Evolutionary conservation across 2,113 vertebrate species (phyloP).

Genomic region (Ictidomys tridecemlineatus): DNA sequence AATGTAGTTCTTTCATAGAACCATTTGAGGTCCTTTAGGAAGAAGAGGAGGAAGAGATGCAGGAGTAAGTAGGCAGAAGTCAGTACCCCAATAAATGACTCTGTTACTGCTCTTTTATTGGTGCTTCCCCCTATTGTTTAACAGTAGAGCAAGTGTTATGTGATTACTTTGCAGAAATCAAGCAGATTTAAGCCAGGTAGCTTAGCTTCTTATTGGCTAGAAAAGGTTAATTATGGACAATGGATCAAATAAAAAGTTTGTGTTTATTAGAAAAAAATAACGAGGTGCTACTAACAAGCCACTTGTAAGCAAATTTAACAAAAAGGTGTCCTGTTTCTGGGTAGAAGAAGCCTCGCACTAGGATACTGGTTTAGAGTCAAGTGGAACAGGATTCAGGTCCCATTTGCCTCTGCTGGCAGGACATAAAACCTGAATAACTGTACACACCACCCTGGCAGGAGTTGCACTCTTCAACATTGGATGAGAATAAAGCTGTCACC

Average conservation of each 20-base stretch:
- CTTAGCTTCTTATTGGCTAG: background rate
- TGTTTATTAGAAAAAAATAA: background rate
- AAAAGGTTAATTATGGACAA: background rate
- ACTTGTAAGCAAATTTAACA: background rate
- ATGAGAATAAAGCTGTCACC: background rate
- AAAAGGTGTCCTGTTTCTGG: background rate
- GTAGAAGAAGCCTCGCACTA: background rate
- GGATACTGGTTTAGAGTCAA: background rate
- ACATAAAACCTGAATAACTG: background rate
- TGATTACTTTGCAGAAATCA: background rate
- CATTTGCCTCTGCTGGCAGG: background rate
- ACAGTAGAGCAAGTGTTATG: background rate
- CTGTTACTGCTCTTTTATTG: background rate
- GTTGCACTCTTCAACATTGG: background rate
- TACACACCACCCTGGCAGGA: background rate
- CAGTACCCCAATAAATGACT: background rate
- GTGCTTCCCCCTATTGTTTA: background rate
- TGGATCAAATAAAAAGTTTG: background rate
- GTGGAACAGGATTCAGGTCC: background rate
- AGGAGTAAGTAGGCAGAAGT: background rate
- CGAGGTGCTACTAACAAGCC: background rate
- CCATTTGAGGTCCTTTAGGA: background rate
- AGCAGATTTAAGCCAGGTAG: background rate
- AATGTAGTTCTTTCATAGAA: background rate
- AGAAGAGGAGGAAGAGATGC: background rate